Evolutionary conservation across 2,888 invertebrate genomes (phyloP).

Genomic region (Rhabditoides inermis): DNA sequence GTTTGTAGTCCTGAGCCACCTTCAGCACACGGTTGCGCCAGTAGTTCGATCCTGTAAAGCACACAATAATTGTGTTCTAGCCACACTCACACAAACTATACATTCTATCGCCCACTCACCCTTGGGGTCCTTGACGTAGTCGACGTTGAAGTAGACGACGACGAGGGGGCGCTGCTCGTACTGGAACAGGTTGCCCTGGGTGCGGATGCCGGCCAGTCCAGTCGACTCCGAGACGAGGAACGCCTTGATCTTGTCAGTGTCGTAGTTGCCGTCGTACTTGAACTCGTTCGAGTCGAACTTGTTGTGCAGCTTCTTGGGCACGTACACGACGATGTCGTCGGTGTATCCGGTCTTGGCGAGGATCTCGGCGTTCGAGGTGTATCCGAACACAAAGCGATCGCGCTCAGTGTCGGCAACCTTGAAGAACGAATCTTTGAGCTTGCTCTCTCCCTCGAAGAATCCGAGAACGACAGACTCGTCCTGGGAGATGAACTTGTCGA

Average conservation of each 20-base stretch:
- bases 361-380: constrained; percentile 67
- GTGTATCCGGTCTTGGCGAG: constrained; percentile 71
- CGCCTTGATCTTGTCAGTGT: constrained; percentile 64
- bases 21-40: constrained; percentile 73
- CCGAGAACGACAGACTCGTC: constrained; percentile 55
- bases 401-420: constrained; percentile 81
- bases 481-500: constrained; percentile 53
- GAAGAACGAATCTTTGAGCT: constrained; percentile 72
- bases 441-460: constrained; percentile 56
- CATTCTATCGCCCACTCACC: constrained; percentile 60
- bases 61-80: neutral
- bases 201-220: constrained; percentile 83
- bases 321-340: constrained; percentile 73
- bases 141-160: constrained; percentile 83
- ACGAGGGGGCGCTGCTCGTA: constrained; percentile 74
- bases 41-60: constrained; percentile 73
- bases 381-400: constrained; percentile 81
- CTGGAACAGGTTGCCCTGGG: constrained; percentile 72
- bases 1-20: constrained; percentile 50
- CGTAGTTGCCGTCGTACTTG: constrained; percentile 68
- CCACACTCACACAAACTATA: neutral
- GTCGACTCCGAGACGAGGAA: constrained; percentile 81
- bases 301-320: constrained; percentile 78
- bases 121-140: constrained; percentile 90
- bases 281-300: constrained; percentile 80